A percentile compares a stretch with the other conserved stretches of the same genome.
Conservation (phyloP, 64 coral and sea anemone genomes). For the Catalaphyllia jardinei region DNA sequence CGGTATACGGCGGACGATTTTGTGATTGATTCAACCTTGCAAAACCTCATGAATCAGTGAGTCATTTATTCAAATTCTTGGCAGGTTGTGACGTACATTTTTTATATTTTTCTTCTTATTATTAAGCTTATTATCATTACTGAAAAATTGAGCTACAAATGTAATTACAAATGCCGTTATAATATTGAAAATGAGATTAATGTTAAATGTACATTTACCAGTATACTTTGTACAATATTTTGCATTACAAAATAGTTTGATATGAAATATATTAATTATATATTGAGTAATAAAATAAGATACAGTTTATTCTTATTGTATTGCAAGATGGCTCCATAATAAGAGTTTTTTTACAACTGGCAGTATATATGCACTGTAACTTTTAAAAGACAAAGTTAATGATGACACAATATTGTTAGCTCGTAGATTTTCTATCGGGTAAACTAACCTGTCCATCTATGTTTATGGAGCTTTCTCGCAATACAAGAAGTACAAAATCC, state of each 20-base stretch:
- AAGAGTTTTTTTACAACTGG: no score
- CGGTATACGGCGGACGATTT: constrained; percentile 13
- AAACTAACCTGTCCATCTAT: background rate
- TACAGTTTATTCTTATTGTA: no score
- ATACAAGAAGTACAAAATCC: background rate
- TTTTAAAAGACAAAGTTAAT: no score
- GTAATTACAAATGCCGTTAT: no score
- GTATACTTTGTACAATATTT: no score
- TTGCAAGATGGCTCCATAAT: no score
- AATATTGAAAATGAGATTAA: no score
- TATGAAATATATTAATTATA: no score
- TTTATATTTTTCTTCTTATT: background rate
- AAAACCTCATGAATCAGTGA: constrained; percentile 37
- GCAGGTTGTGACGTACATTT: background rate
- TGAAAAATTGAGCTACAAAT: background rate
- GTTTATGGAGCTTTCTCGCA: background rate
- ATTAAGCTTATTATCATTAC: background rate
- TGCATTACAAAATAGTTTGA: no score
- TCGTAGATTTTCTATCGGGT: background rate
- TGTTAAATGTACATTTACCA: no score
- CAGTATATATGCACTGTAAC: no score
- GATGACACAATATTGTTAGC: background rate
- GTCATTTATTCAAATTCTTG: background rate
- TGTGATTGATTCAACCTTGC: constrained; percentile 1
- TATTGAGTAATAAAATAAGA: no score